Base-by-base conservation (phyloP, 2,113 vertebrate species). In the Burhinus bistriatus region DNA sequence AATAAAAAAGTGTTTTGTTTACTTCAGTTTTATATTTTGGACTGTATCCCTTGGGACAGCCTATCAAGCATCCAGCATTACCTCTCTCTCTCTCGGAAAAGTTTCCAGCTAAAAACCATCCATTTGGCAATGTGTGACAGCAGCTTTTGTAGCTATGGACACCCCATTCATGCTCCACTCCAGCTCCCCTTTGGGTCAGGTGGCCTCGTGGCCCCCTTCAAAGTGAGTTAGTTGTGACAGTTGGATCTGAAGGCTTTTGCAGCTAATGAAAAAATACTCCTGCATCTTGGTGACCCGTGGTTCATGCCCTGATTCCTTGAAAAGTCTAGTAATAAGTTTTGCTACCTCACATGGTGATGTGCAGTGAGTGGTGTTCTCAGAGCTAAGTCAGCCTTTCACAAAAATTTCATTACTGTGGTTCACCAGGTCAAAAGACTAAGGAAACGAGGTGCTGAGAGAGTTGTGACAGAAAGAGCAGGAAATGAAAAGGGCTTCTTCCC, bases 331-430 rank as follows among this genome's bases (percentile, higher is more conserved):
- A 77, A 62, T 87, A 91, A 78, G 34, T 69, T 94, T 79, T 93
- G 73, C 49, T 86, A 2, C 55, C 45, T 92, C 71, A 55, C 29
- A 78, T 2, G 1, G 34, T 55, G 54, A 65, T 45, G 72, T 77
- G 47, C 26, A 54, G 47, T 42, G 38, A 70, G 38, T n/a, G 42
- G 29, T 73, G 51, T 70, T 77, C 89, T 71, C 68, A 83, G 71
- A 81, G 29, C 34, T 19, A 61, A 93, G 85, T 87, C 47, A 90
- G 49, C 51, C 30, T 94, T 95, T 70, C 71, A 83, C 65, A 81
- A 88, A 93, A 83, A 89, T 77, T 73, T 90, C 38, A 83, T 92
- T 93, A 94, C 23, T 88, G 29, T 71, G 23, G 54, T 76, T 97
- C 75, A 45, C 51, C n/a, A 27, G 59, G 71, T 86, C 83, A 88